A percentile compares a stretch with the other conserved stretches of the same genome.
Conservation (phyloP, 2,113 vertebrate genomes). For the Donacobius atricapilla region DNA sequence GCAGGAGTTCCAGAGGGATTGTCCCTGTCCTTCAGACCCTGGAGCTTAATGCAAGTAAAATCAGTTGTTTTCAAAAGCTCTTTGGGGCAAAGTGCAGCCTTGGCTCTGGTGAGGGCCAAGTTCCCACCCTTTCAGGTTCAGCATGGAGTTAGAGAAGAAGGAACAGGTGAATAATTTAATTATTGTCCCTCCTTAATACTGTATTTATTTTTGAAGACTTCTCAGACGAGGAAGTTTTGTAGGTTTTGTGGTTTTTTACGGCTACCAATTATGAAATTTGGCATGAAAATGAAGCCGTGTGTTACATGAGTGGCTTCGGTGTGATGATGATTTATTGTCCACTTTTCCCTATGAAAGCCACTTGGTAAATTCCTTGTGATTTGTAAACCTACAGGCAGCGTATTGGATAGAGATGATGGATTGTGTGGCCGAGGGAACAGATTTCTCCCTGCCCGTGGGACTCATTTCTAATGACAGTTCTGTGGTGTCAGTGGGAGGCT, state of each 20-base stretch:
- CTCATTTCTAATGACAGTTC: not conserved
- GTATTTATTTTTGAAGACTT: not conserved
- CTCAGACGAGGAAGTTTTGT: not conserved
- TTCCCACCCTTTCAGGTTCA: not conserved
- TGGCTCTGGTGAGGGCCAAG: not conserved
- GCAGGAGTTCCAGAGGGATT: not conserved
- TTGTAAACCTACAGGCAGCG: not conserved
- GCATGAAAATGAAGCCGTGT: constrained; percentile 3
- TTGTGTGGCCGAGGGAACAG: not conserved
- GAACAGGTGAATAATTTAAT: not conserved
- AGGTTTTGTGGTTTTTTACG: not conserved
- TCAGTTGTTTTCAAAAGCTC: not conserved
- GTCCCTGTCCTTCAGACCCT: not conserved
- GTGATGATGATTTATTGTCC: not conserved
- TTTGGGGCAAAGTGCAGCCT: not conserved
- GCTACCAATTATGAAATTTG: not conserved
- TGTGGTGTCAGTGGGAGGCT: not conserved
- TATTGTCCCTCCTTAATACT: not conserved
- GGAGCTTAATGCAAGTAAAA: not conserved
- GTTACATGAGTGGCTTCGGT: not conserved
- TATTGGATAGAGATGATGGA: not conserved
- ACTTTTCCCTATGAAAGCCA: not conserved
- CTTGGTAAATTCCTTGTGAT: not conserved
- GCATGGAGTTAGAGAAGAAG: not conserved
- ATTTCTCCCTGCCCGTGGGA: not conserved